Evolutionary conservation across 2,888 invertebrate species (phyloP).

Genomic region (Bedellia somnulentella): DNA sequence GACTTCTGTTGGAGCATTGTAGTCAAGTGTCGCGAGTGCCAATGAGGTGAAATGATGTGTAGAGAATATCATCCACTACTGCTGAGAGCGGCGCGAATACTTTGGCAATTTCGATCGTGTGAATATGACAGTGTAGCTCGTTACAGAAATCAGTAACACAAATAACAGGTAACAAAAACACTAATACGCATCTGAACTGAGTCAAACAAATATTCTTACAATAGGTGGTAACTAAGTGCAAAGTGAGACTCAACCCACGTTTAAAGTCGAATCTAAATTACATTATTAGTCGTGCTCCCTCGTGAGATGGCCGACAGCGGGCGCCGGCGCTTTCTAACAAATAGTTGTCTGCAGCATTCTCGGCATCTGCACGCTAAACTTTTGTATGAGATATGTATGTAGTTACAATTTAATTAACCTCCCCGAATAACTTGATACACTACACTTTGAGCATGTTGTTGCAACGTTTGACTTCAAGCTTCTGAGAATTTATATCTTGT

Average conservation of each 20-base stretch:
- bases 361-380: neutral
- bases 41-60: conserved; percentile 14
- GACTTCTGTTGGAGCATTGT: conserved; percentile 35
- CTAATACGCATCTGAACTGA: conserved; percentile 55
- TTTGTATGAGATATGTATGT: conserved; percentile 1
- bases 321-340: neutral
- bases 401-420: conserved; percentile 2
- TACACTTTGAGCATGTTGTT: no score
- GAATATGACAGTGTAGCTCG: conserved; percentile 20
- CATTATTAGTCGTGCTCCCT: conserved; percentile 21
- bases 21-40: conserved; percentile 19
- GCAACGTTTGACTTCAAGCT: no score
- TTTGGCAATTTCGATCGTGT: conserved; percentile 12
- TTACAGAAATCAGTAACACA: conserved; percentile 43
- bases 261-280: conserved; percentile 39
- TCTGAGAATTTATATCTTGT: no score
- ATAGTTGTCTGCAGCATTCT: neutral
- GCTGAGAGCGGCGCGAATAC: neutral
- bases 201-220: conserved; percentile 53
- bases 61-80: neutral
- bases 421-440: no score
- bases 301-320: conserved; percentile 13
- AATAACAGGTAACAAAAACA: conserved; percentile 50
- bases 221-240: conserved; percentile 61
- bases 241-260: conserved; percentile 34